phyloP scores from a whole-genome alignment of 2,113 vertebrate species.

The Chiloscyllium plagiosum region DNA sequence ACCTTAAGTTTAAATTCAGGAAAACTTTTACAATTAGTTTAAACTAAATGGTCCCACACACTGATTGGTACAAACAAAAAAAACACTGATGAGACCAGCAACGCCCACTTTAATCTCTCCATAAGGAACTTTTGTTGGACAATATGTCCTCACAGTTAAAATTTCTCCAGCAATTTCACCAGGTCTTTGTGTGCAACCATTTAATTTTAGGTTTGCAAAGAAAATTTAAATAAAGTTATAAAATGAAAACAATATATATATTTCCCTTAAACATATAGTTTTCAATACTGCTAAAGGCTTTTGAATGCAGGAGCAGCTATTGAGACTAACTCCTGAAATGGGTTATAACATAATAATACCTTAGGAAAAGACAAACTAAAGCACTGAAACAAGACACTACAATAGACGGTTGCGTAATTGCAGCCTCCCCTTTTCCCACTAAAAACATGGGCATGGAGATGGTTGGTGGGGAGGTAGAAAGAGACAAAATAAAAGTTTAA shows the following conservation, averaged over 20 bases:
- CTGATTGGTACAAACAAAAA: background rate
- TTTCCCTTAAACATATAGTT: slow-evolving; percentile 49
- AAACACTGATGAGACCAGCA: background rate
- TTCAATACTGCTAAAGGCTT: slow-evolving; percentile 56
- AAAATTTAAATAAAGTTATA: slow-evolving; percentile 54
- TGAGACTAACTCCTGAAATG: background rate
- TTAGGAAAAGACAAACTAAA: background rate
- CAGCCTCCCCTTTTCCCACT: background rate
- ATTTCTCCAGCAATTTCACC: background rate
- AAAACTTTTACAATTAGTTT: background rate
- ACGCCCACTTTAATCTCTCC: background rate
- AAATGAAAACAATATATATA: slow-evolving; percentile 57
- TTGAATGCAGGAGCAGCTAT: background rate
- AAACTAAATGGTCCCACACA: background rate
- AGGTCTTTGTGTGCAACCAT: background rate
- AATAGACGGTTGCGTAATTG: background rate
- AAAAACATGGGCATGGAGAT: background rate
- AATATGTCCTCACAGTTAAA: background rate
- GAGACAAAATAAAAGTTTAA: background rate
- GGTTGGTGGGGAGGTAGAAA: background rate
- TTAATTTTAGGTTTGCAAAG: background rate
- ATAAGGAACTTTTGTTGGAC: background rate
- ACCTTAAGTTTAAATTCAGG: background rate
- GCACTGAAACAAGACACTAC: background rate
- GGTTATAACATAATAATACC: background rate